Base-by-base conservation (phyloP, 1,140 invertebrate genomes). In the Anadara kagoshimensis region DNA sequence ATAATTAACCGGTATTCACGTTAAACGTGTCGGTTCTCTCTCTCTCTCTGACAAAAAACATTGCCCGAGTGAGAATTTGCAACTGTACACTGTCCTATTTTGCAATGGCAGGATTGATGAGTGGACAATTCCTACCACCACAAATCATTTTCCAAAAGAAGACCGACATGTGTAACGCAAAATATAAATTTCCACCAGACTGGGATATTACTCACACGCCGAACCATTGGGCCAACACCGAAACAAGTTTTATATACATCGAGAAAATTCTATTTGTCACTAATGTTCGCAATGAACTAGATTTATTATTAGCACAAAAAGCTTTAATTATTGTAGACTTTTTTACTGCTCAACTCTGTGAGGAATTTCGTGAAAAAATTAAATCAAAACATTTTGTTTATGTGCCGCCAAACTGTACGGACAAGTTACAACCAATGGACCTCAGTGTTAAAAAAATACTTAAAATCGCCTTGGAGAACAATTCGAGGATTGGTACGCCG, bases 141-240 rank as follows among this genome's bases (percentile, higher is more conserved):
- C 64, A 66, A 20, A 20, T 66, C 7, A 66, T 66, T 54, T 66
- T 54, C 20, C 26, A 20, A 24, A 51, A 29, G 12, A 66, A 66
- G 54, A 66, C 64, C 10, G 51, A 53, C 16, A 41, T 47, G 20
- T 66, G 64, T 20, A 47, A 66, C 43, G 49, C 64, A 18, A 16
- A 47, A 8, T 66, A 54, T 43, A 54, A 20, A 56, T 66, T 66
- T 22, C 64, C 64, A 12, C n/a, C 47, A 14, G 64, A 56, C 26
- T 54, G 64, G 49, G 18, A 66, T 36, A 66, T 66, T 24, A 54
- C 47, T 14, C 64, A 66, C 12, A 41, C 64, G 7, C 11, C 53
- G 24, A 66, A 56, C 20, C 64, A 54, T 20, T 54, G 62, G 62
- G 43, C 61, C 22, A 64, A 64, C 43, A 26, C 61, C n/a, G 44